These are phyloP conservation scores for Tolypeutes matacus DNA, from an alignment of 2,797 vertebrate species.

Conservation along the genomic window DNA sequence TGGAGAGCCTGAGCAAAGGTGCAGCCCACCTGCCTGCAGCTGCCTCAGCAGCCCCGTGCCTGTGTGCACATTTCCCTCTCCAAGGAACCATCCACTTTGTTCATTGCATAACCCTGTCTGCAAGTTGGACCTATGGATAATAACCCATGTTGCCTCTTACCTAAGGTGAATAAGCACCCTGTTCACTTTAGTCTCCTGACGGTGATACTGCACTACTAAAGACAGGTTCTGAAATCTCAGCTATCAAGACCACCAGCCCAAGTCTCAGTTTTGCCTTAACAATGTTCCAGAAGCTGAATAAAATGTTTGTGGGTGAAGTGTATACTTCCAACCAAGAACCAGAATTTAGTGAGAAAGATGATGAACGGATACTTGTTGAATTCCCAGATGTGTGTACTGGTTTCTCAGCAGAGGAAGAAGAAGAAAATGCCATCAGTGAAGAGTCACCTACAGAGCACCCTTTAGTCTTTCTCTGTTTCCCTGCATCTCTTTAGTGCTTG, in stretches of 20 bases:
- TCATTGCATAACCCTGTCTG: too few species aligned
- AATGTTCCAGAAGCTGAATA: conserved; percentile 98
- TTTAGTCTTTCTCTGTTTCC: conserved; percentile 91
- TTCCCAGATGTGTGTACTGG: conserved; percentile 95
- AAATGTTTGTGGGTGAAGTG: conserved; percentile 94
- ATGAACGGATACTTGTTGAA: conserved; percentile 98
- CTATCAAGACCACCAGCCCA: conserved; percentile 84
- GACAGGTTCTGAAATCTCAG: conserved; percentile 88
- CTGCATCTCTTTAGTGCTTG: conserved; percentile 93
- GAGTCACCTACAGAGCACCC: conserved; percentile 87
- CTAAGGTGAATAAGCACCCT: conserved; percentile 89
- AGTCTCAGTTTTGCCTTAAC: conserved; percentile 88
- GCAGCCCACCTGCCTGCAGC: too few species aligned
- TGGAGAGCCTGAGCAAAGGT: too few species aligned
- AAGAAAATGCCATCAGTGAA: conserved; percentile 84
- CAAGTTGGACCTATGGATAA: conserved; percentile 80
- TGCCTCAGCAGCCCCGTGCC: too few species aligned
- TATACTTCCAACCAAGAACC: conserved; percentile 89
- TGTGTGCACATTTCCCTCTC: too few species aligned
- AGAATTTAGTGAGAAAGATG: conserved; percentile 92
- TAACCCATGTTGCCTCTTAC: conserved; percentile 83
- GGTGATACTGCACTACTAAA: conserved; percentile 88
- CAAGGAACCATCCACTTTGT: too few species aligned
- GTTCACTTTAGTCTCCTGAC: conserved; percentile 93
- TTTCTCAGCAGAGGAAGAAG: conserved; percentile 81